A percentile compares a stretch with the other conserved stretches of the same genome.
These are phyloP conservation scores for Gryllus bimaculatus DNA, from an alignment of 1,140 invertebrate species.

Conservation along the genomic window DNA sequence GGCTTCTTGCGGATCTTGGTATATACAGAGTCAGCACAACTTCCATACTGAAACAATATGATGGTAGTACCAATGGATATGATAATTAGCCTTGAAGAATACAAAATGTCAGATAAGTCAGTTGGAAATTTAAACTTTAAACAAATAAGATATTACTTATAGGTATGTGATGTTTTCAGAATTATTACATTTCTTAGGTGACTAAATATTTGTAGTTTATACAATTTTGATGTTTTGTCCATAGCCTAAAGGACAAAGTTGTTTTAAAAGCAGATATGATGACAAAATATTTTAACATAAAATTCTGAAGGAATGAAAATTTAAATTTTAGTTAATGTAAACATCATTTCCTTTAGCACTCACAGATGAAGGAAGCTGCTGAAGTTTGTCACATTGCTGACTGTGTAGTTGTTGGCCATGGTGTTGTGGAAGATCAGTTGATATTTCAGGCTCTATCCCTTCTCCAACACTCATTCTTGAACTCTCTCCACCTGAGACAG, in stretches of 20 bases:
- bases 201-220: no score
- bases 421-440: constrained; percentile 7
- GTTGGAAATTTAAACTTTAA: neutral
- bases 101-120: neutral
- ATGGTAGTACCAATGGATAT: neutral
- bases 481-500: constrained; percentile 7
- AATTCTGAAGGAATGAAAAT: neutral
- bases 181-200: neutral
- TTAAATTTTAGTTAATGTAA: neutral
- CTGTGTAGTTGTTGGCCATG: neutral
- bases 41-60: constrained; percentile 12
- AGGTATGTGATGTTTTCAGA: neutral
- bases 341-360: neutral
- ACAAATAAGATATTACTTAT: no score
- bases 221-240: no score
- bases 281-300: neutral
- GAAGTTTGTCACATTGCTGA: constrained; percentile 18
- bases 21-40: constrained; percentile 16
- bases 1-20: constrained; percentile 17
- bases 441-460: neutral
- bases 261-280: neutral
- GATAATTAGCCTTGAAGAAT: neutral
- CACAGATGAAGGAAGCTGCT: constrained; percentile 8
- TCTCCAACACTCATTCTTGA: constrained; percentile 8
- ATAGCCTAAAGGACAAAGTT: no score